A percentile compares a stretch with the other conserved stretches of the same genome.
Conservation (phyloP, 2,888 invertebrate species). For the Meliscaeva auricollis region DNA sequence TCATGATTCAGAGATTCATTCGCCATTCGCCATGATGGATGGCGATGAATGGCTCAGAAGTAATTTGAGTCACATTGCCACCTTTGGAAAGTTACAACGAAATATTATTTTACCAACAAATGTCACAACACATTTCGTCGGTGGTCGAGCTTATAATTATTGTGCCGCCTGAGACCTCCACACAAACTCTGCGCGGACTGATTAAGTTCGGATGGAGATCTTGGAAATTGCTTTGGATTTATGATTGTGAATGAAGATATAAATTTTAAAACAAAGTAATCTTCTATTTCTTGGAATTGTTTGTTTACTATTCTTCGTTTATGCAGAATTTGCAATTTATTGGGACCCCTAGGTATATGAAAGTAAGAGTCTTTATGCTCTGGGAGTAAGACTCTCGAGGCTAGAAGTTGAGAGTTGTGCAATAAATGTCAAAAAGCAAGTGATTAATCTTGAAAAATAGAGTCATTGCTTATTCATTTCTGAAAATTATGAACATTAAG, state of each 20-base stretch:
- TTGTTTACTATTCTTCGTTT: neutral
- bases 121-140: conserved; percentile 60
- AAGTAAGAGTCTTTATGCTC: neutral
- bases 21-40: conserved; percentile 52
- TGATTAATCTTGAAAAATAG: conserved; percentile 24
- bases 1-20: conserved; percentile 45
- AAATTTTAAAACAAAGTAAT: conserved; percentile 59
- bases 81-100: conserved; percentile 63
- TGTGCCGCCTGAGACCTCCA: neutral
- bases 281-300: conserved; percentile 65
- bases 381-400: neutral
- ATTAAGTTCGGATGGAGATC: conserved; percentile 54
- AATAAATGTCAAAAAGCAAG: neutral
- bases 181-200: conserved; percentile 7
- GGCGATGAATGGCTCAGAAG: conserved; percentile 66
- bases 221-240: conserved; percentile 65
- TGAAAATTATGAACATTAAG: neutral
- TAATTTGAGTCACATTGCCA: conserved; percentile 73
- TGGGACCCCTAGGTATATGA: conserved; percentile 3
- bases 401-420: conserved; percentile 7
- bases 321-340: conserved; percentile 28
- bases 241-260: conserved; percentile 55
- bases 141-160: conserved; percentile 36
- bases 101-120: conserved; percentile 62
- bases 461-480: conserved; percentile 7